Evolutionary conservation across 2,888 invertebrate genomes (phyloP).

Genomic region (Lymantria dispar): DNA sequence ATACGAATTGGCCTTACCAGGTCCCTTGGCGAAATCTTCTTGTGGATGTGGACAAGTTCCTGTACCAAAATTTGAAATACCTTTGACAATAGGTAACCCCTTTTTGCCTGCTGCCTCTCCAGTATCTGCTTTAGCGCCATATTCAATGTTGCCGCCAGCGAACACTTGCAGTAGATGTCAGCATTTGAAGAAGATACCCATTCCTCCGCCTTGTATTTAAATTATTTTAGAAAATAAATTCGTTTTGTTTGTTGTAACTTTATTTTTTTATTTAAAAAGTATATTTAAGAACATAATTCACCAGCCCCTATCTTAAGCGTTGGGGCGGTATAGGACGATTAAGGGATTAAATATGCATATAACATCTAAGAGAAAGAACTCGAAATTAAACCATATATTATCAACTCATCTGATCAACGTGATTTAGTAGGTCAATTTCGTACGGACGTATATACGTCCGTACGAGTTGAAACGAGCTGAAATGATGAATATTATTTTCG

Average conservation of each 20-base stretch:
- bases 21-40: not conserved
- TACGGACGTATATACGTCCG: too few relatives aligned
- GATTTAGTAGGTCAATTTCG: too few relatives aligned
- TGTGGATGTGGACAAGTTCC: constrained; percentile 7
- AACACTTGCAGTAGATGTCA: constrained; percentile 40
- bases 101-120: constrained; percentile 54
- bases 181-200: constrained; percentile 57
- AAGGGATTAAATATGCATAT: too few relatives aligned
- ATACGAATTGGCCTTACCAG: not conserved
- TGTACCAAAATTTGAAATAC: constrained; percentile 9
- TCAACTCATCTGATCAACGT: too few relatives aligned
- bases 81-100: constrained; percentile 31
- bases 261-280: not conserved
- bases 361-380: too few relatives aligned
- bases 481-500: too few relatives aligned
- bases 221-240: not conserved
- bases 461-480: too few relatives aligned
- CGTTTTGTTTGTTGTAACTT: not conserved
- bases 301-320: too few relatives aligned
- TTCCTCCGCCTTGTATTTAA: constrained; percentile 56
- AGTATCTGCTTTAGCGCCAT: constrained; percentile 41
- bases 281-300: too few relatives aligned
- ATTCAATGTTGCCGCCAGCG: constrained; percentile 37
- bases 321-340: too few relatives aligned
- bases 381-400: too few relatives aligned